Evolutionary conservation across 2,797 vertebrate genomes (phyloP).

Genomic region (Erethizon dorsatum): DNA sequence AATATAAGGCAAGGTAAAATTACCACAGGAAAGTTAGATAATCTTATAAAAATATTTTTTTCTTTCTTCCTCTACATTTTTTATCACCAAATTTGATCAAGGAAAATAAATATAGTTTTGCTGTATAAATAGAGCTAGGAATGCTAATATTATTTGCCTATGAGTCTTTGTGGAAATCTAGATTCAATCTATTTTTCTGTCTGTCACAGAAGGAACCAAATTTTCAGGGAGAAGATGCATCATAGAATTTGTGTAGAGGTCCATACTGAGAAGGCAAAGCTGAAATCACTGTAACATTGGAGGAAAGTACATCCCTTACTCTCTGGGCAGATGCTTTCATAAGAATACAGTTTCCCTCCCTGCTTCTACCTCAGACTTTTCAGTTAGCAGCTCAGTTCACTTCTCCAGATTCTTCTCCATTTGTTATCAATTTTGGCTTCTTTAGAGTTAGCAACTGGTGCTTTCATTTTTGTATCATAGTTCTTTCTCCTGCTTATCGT

Average conservation of each 20-base stretch:
- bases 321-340: background rate
- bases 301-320: background rate
- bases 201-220: background rate
- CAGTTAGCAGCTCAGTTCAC: background rate
- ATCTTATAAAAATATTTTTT: background rate
- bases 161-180: background rate
- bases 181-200: background rate
- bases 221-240: background rate
- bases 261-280: background rate
- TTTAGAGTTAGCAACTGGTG: background rate
- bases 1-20: constrained; percentile 15
- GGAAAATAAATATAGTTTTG: constrained; percentile 12
- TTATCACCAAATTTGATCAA: background rate
- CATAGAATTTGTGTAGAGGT: background rate
- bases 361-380: background rate
- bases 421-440: background rate
- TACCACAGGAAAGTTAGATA: background rate
- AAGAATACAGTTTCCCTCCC: background rate
- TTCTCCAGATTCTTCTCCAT: background rate
- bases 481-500: constrained; percentile 8
- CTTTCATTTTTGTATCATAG: background rate
- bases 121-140: background rate
- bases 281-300: background rate
- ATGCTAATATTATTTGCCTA: background rate
- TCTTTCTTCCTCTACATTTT: background rate